Conservation (phyloP, 2,113 vertebrate genomes). For the Amazona vittata region DNA sequence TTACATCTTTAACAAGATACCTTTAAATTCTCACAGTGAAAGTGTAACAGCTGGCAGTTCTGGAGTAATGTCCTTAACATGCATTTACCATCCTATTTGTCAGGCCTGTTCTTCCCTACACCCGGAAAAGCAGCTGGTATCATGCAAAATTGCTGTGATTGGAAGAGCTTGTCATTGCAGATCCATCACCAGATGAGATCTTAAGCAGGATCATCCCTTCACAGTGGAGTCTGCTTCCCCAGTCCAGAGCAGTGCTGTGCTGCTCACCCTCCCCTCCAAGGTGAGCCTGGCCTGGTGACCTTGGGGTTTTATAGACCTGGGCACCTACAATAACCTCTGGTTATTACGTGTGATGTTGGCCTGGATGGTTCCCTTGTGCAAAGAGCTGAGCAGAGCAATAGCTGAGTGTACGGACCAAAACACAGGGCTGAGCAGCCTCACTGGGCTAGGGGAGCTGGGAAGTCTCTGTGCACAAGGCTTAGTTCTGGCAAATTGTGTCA, state of each 20-base stretch:
- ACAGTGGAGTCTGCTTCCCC: rapidly evolving
- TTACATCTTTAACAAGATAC: not conserved
- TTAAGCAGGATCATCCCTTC: not conserved
- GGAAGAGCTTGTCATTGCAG: not conserved
- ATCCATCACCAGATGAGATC: not conserved
- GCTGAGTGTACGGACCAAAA: not conserved
- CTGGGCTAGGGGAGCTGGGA: not conserved
- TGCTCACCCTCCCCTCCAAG: not conserved
- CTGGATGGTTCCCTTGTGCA: not conserved
- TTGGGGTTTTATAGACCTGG: not conserved
- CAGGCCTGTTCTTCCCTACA: not conserved
- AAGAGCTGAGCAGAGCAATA: not conserved
- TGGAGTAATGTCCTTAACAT: not conserved
- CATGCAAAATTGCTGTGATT: not conserved
- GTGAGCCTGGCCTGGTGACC: not conserved
- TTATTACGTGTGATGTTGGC: not conserved
- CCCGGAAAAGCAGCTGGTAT: not conserved
- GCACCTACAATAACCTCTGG: rapidly evolving
- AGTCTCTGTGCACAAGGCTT: not conserved
- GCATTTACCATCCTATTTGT: not conserved
- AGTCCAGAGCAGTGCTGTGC: not conserved
- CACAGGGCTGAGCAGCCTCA: rapidly evolving
- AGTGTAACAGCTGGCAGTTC: not conserved
- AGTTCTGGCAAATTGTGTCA: not conserved
- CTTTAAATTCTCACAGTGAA: not conserved